Base-by-base conservation (phyloP, 2,113 vertebrate species). In the Platycercus adscitus region DNA sequence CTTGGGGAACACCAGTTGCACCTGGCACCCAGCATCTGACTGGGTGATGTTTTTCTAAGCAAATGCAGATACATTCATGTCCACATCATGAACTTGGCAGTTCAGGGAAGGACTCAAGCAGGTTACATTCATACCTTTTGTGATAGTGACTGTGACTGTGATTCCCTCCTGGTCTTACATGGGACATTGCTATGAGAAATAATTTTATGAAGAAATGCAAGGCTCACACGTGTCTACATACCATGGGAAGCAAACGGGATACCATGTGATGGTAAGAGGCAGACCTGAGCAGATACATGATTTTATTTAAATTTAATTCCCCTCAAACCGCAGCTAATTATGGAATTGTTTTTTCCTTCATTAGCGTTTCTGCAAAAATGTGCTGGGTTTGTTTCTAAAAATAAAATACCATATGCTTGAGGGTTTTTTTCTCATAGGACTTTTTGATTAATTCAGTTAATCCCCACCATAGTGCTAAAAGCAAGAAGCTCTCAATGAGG, bases 211-310 rank as follows among this genome's bases (percentile, higher is more conserved):
- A 29, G 6, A 29, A 25, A 20, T 16, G 10, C 65, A 37, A 37
- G 50, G 28, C 20, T 49, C 21, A 16, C 25, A 23, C 11, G 8
- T 41, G 19, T 13, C 3, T 29, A 3, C 14, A 8, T 7, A 9
- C 10, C 24, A 26, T 3, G 29, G n/a, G 49, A 43, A 81, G 31
- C 35, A 35, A 56, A 47, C 3, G 26, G 17, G 17, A 9, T 11
- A 4, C 18, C 2, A 7, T 37, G 10, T 2, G 8, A 17, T 3
- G 9, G 21, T 19, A 41, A n/a, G 24, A 61, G 24, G 8, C 29
- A 68, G n/a, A 19, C 26, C 17, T 24, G 9, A 60, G 24, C 3
- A 52, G 13, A 15, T 8, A 47, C 17, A 11, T 35, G 39, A 28
- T 75, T 61, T 75, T 43, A 19, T 41, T 25, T 33, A 23, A 28